Evolutionary conservation across 2,888 invertebrate genomes (phyloP), one percentile per base, ranked within the genome.

Genomic region (Aleiodes testaceus): DNA sequence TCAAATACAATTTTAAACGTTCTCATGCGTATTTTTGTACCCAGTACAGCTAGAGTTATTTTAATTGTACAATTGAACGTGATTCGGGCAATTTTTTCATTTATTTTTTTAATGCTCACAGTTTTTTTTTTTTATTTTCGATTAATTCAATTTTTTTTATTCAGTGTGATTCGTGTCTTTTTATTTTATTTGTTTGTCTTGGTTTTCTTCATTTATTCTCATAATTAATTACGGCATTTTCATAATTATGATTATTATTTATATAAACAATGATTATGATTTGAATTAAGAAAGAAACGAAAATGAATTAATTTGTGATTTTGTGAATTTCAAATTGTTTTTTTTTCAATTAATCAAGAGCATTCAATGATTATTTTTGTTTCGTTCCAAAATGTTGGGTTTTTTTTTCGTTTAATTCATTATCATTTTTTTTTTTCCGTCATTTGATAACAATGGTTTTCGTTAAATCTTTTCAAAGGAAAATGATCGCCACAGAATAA

Each of bases 401-500:
- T 36, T 36, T 36, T 36, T 36, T 5, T 36, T 36, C n/a, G n/a
- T n/a, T n/a, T n/a, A n/a, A n/a, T n/a, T n/a, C n/a, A n/a, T n/a
- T n/a, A n/a, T n/a, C n/a, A n/a, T 36, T 22, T 53, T 53, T 67
- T n/a, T 36, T n/a, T 36, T 63, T 66, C n/a, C n/a, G n/a, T 53
- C 66, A 20, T 69, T 64, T 63, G 36, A 22, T 49, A 74, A 76
- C 77, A 78, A 80, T n/a, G 20, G 7, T 55, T 55, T 55, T 26
- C 55, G 36, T 36, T 36, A 77, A 74, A 78, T 79, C 74, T 80
- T 79, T 85, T 85, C 84, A 82, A 26, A 55, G 74, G 84, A 84
- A 82, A 87, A 86, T 85, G 85, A 83, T 84, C 84, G 86, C 85
- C 85, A 85, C 85, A 82, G 83, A 84, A 85, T 87, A 87, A 87